Conservation (phyloP, 1,140 invertebrate genomes). For the Hormaphis cornu region DNA sequence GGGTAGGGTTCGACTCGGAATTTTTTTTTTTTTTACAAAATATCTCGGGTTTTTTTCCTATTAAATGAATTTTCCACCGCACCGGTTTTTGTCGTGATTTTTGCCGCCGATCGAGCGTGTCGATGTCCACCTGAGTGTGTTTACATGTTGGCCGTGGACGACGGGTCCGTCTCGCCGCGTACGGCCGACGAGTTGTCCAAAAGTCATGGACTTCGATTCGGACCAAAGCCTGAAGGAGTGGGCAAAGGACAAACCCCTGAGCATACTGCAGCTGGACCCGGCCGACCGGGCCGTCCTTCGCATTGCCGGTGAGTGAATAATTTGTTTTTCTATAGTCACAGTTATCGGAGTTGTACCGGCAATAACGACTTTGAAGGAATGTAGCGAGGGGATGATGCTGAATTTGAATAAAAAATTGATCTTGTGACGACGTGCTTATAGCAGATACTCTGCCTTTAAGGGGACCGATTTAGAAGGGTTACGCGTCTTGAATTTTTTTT, state of each 20-base stretch:
- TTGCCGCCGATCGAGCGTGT: too few relatives aligned
- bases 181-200: constrained; percentile 12
- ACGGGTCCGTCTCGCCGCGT: constrained; percentile 10
- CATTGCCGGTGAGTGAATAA: constrained; percentile 73
- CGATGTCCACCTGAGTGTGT: constrained; percentile 1
- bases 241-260: constrained; percentile 90
- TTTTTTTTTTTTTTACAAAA: not conserved
- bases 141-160: not conserved
- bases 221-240: constrained; percentile 84
- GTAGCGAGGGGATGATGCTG: too few relatives aligned
- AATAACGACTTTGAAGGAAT: too few relatives aligned
- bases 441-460: too few relatives aligned
- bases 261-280: constrained; percentile 87
- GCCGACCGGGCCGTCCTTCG: constrained; percentile 87
- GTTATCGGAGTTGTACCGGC: too few relatives aligned
- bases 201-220: constrained; percentile 65
- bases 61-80: too few relatives aligned
- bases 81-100: too few relatives aligned
- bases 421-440: too few relatives aligned
- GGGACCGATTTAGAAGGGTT: too few relatives aligned
- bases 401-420: too few relatives aligned
- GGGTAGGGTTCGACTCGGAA: not conserved
- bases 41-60: not conserved
- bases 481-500: too few relatives aligned
- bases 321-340: not conserved